Evolutionary conservation across 2,888 invertebrate genomes (phyloP), one percentile per base, ranked within the genome.

Genomic region (Sinhomidia bicolor): DNA sequence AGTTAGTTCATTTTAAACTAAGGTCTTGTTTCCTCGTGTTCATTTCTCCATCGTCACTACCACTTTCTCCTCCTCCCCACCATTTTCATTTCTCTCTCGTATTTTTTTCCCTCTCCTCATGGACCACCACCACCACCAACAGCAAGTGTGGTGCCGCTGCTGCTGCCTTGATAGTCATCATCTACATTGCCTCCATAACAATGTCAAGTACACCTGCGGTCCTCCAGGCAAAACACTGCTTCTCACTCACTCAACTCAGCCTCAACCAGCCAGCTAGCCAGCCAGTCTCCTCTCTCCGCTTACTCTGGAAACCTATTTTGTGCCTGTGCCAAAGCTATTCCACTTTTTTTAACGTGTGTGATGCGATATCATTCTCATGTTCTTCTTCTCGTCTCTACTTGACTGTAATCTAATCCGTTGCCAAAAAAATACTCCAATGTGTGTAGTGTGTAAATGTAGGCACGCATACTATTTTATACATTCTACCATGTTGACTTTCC

Each of bases 181-280:
- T 79, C 41, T 57, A 60, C 79, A 57, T 79, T 79, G 36, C 79
- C 79, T 76, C 76, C 32, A 90, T 89, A 89, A 90, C 90, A 90
- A 89, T 90, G 90, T 90, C 90, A 90, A 82, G 86, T 87, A 89
- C 90, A 90, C 90, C 90, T 90, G 90, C 88, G 85, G 81, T 89
- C 80, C 76, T 85, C 41, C 44, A 57, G 85, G 85, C 85, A 57
- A 82, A 79, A 57, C 54, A 78, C 51, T 60, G 23, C 57, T 23
- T 36, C 41, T 36, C 5, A 17, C 78, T 57, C 17, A 9, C 7
- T 32, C 57, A 41, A 51, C 36, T 26, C 65, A 9, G 12, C 20
- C 14, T 14, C 54, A 10, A 10, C 5, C 65, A n/a, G 23, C 26
- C 54, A 54, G 6, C 10, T 10, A 1, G 23, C 12, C 62, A 62